Evolutionary conservation across 2,797 vertebrate species (phyloP).

Genomic region (Adelosebastes latens): DNA sequence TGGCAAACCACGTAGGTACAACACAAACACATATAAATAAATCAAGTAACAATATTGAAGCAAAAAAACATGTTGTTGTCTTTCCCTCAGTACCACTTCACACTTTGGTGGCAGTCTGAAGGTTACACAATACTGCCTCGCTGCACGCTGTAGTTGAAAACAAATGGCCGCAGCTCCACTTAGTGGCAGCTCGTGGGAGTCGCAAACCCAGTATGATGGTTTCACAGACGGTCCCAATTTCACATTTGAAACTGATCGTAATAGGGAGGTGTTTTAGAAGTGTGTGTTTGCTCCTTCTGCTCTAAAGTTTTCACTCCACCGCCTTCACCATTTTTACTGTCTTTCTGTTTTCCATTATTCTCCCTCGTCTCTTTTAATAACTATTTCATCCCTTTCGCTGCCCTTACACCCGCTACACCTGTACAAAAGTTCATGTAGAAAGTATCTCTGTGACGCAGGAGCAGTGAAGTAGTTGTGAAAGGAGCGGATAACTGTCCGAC

Average conservation of each 20-base stretch:
- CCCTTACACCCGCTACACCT: not conserved
- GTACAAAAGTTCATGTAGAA: not conserved
- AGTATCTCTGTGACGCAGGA: conserved; percentile 10
- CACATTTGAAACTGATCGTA: conserved; percentile 30
- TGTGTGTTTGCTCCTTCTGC: conserved; percentile 17
- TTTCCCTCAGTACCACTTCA: conserved; percentile 4
- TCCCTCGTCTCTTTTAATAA: not conserved
- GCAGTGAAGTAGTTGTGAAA: not conserved
- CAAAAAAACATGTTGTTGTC: not conserved
- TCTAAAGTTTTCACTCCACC: conserved; percentile 9
- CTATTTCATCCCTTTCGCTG: not conserved
- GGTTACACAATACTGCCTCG: conserved; percentile 35
- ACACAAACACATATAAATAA: not conserved
- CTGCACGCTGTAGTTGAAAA: not conserved
- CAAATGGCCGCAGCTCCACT: conserved; percentile 48
- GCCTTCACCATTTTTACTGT: conserved; percentile 6
- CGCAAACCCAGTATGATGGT: not conserved
- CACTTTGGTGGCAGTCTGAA: conserved; percentile 20
- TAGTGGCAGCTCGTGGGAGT: conserved; percentile 26
- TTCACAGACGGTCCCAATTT: conserved; percentile 38
- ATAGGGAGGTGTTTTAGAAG: conserved; percentile 28
- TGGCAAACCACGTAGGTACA: not conserved
- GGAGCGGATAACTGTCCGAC: not conserved
- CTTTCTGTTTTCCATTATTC: not conserved
- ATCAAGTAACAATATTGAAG: not conserved